Evolutionary conservation across 2,113 vertebrate species (phyloP).

Genomic region (Leuciscus idus): DNA sequence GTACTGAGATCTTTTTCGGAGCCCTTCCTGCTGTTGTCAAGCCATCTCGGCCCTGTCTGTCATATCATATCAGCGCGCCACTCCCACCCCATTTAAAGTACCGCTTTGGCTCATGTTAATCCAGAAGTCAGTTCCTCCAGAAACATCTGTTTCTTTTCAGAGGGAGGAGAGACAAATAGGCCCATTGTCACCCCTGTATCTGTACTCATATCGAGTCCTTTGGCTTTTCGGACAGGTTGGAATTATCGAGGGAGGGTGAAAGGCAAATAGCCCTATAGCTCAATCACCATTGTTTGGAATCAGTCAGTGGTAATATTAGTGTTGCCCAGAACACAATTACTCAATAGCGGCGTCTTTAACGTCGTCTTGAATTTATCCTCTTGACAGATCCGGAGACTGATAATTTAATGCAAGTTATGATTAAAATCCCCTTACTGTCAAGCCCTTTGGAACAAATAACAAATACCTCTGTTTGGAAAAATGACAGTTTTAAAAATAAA

Average conservation of each 20-base stretch:
- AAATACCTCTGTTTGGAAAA: slow-evolving; percentile 94
- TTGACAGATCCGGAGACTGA: slow-evolving; percentile 90
- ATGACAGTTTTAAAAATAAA: slow-evolving; percentile 98
- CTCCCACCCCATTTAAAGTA: slow-evolving; percentile 52
- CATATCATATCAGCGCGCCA: slow-evolving; percentile 59
- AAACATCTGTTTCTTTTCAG: slow-evolving; percentile 66
- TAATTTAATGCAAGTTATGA: slow-evolving; percentile 97
- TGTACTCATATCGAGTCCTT: slow-evolving; percentile 62
- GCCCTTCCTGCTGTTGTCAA: slow-evolving; percentile 51
- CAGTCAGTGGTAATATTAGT: slow-evolving; percentile 81
- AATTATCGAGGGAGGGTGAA: slow-evolving; percentile 62
- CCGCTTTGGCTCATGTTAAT: slow-evolving; percentile 56
- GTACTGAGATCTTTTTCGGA: slow-evolving; percentile 46
- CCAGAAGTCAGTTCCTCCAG: slow-evolving; percentile 55
- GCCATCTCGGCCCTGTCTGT: slow-evolving; percentile 55
- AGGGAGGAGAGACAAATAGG: slow-evolving; percentile 61
- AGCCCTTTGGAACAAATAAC: slow-evolving; percentile 90
- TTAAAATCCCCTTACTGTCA: slow-evolving; percentile 96
- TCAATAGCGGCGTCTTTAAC: slow-evolving; percentile 89
- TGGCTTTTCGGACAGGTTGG: slow-evolving; percentile 62
- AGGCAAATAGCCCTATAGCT: slow-evolving; percentile 61
- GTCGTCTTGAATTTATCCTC: slow-evolving; percentile 91
- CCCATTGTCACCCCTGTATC: slow-evolving; percentile 60
- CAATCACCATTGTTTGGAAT: slow-evolving; percentile 69
- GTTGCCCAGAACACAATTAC: slow-evolving; percentile 89